phyloP scores from a whole-genome alignment of 2,888 invertebrate species.

The Limulus polyphemus region DNA sequence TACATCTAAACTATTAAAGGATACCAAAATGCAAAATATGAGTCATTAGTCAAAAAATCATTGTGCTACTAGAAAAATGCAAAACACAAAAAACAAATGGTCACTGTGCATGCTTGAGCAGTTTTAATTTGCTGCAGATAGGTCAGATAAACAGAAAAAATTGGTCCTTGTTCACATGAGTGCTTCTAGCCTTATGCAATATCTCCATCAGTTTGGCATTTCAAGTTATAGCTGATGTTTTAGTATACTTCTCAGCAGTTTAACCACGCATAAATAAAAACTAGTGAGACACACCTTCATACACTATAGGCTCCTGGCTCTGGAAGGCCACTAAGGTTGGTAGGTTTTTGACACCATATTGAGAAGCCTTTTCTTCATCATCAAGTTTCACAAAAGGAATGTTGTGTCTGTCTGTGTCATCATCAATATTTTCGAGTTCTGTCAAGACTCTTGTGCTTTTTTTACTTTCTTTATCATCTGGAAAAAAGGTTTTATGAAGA shows the following conservation, averaged over 20 bases:
- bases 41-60: no score
- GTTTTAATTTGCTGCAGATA: no score
- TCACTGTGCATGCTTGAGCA: no score
- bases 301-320: slow-evolving; percentile 29
- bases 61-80: no score
- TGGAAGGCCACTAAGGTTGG: slow-evolving; percentile 31
- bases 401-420: slow-evolving; percentile 76
- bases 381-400: slow-evolving; percentile 81
- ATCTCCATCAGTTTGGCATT: neutral
- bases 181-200: no score
- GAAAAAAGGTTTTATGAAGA: no score
- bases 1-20: no score
- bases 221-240: no score
- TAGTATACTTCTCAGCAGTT: neutral
- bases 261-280: slow-evolving; percentile 1
- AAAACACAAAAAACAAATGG: no score
- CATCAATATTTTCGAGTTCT: slow-evolving; percentile 85
- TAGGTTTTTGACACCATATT: slow-evolving; percentile 69
- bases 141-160: no score
- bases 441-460: slow-evolving; percentile 49
- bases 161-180: no score
- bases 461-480: slow-evolving; percentile 1
- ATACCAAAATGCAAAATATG: no score
- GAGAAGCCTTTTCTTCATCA: slow-evolving; percentile 58
- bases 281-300: slow-evolving; percentile 34